These are phyloP conservation scores for Notocelia uddmanniana DNA, from an alignment of 2,888 invertebrate genomes.

Conservation along the genomic window DNA sequence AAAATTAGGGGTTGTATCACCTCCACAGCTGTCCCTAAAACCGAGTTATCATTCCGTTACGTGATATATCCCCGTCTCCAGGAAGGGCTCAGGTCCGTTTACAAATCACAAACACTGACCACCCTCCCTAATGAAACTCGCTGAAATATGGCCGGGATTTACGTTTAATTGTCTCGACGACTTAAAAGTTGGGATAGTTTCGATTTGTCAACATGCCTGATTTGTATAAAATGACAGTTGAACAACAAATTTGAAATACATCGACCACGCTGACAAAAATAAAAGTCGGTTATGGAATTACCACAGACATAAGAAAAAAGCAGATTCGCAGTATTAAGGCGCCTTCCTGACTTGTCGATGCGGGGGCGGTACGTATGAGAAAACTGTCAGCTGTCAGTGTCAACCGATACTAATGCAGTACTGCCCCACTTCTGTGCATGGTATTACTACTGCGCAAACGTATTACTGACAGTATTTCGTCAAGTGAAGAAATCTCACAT, in stretches of 20 bases:
- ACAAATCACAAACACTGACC: slow-evolving; percentile 86
- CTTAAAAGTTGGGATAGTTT: slow-evolving; percentile 39
- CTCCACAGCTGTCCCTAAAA: slow-evolving; percentile 67
- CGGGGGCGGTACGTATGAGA: too few relatives aligned
- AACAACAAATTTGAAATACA: neutral
- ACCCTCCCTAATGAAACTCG: slow-evolving; percentile 58
- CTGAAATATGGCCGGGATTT: slow-evolving; percentile 46
- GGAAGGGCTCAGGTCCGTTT: slow-evolving; percentile 85
- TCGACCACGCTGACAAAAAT: too few relatives aligned
- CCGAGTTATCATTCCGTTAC: slow-evolving; percentile 82
- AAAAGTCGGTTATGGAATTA: too few relatives aligned
- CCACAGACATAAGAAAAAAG: too few relatives aligned
- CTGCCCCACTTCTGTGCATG: too few relatives aligned
- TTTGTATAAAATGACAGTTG: neutral
- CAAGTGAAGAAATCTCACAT: too few relatives aligned
- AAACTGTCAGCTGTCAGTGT: too few relatives aligned
- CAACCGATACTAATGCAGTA: too few relatives aligned
- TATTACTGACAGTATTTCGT: too few relatives aligned
- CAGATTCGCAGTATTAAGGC: too few relatives aligned
- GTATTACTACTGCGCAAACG: too few relatives aligned
- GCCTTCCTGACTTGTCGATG: too few relatives aligned
- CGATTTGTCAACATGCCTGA: slow-evolving; percentile 16
- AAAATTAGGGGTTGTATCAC: slow-evolving; percentile 51
- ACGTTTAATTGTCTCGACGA: slow-evolving; percentile 43
- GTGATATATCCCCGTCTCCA: slow-evolving; percentile 85